Evolutionary conservation across 2,797 vertebrate genomes (phyloP).

Genomic region (Enteromius trimaculatus): DNA sequence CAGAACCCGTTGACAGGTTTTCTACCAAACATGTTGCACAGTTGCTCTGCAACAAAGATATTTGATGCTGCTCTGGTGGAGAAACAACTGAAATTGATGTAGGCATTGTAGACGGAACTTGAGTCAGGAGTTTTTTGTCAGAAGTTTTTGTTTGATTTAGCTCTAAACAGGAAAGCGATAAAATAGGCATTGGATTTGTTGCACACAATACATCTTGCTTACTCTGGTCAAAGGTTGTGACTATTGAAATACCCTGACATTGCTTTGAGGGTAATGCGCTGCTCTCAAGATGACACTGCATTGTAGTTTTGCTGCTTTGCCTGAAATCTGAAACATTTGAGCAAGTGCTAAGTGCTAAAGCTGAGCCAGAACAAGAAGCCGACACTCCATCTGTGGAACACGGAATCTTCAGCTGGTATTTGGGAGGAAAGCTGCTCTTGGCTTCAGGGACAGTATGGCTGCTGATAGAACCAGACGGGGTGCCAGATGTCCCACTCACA

Average conservation of each 20-base stretch:
- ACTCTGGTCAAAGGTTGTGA: conserved; percentile 25
- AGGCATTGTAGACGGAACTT: conserved; percentile 19
- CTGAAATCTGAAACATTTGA: conserved; percentile 45
- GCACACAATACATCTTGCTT: conserved; percentile 20
- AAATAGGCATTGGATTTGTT: conserved; percentile 7
- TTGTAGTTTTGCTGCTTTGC: conserved; percentile 24
- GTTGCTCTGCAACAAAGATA: neutral
- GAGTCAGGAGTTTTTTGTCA: neutral
- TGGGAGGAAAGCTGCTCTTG: conserved; percentile 84
- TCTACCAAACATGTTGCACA: neutral
- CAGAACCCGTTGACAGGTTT: conserved; percentile 41
- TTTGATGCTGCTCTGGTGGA: conserved; percentile 12
- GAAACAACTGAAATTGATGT: conserved; percentile 20
- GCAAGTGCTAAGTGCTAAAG: conserved; percentile 23
- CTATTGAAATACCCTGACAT: conserved; percentile 41
- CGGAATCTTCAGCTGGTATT: conserved; percentile 90
- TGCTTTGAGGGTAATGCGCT: conserved; percentile 6
- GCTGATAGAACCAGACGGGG: conserved; percentile 51
- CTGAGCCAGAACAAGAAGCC: conserved; percentile 37
- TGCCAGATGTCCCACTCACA: conserved; percentile 57
- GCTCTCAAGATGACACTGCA: conserved; percentile 35
- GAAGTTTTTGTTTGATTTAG: conserved; percentile 23
- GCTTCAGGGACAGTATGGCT: conserved; percentile 49
- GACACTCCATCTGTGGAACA: conserved; percentile 64
- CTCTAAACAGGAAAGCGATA: conserved; percentile 9